A percentile compares a stretch with the other conserved stretches of the same genome.
Conservation (phyloP, 92 coral and sea anemone species). For the Heteractis magnifica region DNA sequence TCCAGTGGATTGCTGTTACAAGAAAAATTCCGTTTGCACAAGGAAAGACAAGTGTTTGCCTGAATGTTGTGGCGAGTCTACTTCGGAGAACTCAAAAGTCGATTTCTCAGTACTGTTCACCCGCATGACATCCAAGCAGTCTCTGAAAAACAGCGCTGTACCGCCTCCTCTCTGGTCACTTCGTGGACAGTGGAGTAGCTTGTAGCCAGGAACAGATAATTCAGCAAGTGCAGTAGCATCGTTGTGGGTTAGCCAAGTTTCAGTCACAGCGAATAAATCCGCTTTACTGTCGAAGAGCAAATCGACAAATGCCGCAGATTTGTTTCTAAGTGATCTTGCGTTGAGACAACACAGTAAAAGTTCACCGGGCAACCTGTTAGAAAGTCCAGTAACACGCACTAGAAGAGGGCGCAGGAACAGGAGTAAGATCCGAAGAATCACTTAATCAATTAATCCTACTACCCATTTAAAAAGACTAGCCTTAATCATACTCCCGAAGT, state of each 20-base stretch:
- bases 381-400: background rate
- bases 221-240: background rate
- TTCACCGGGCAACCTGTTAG: background rate
- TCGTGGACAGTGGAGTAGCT: background rate
- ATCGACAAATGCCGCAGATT: background rate
- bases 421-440: no score
- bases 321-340: background rate
- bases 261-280: background rate
- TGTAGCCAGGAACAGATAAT: conserved; percentile 1
- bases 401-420: no score
- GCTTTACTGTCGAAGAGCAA: background rate
- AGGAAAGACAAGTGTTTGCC: no score
- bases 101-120: background rate
- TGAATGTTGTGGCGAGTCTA: no score
- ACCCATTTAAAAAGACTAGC: no score
- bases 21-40: no score
- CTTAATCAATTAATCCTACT: no score
- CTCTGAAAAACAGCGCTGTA: background rate
- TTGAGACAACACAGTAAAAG: no score
- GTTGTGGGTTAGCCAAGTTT: background rate
- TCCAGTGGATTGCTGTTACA: no score
- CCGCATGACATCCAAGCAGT: background rate
- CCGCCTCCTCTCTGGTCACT: background rate
- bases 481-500: no score
- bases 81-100: conserved; percentile 1